These are phyloP conservation scores for Aphidius gifuensis DNA, from an alignment of 1,140 invertebrate genomes.

Conservation along the genomic window DNA sequence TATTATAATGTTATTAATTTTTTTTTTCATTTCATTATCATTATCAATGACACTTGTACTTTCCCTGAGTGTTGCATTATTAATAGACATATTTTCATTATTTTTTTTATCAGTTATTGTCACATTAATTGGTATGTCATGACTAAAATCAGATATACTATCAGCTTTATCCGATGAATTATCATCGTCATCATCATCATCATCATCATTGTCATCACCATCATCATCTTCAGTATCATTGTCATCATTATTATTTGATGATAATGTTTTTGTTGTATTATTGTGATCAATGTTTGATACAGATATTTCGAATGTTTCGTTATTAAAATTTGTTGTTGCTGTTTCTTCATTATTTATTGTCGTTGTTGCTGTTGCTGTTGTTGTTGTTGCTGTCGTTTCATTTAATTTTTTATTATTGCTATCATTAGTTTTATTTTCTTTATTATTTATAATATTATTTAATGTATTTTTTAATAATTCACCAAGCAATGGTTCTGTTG, in stretches of 20 bases:
- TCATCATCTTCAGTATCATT: no score
- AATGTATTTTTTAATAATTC: conserved; percentile 52
- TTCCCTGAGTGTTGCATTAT: conserved; percentile 38
- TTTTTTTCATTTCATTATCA: conserved; percentile 28
- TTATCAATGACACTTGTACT: conserved; percentile 20
- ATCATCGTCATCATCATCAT: conserved; percentile 27
- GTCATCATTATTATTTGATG: conserved; percentile 22
- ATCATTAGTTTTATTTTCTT: conserved; percentile 25
- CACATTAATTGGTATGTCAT: conserved; percentile 46
- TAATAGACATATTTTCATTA: conserved; percentile 25
- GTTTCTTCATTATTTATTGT: conserved; percentile 17
- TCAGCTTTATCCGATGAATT: conserved; percentile 40
- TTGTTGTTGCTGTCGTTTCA: conserved; percentile 39
- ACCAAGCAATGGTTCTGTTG: conserved; percentile 48
- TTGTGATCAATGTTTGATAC: conserved; percentile 43
- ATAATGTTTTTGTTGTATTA: conserved; percentile 31
- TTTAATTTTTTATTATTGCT: not conserved
- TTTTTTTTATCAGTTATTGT: conserved; percentile 49
- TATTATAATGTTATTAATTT: conserved; percentile 29
- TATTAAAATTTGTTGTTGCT: conserved; percentile 39
- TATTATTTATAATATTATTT: conserved; percentile 47
- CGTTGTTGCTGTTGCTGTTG: conserved; percentile 36
- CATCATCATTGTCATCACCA: no score
- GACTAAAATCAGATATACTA: conserved; percentile 35
- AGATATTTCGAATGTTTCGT: conserved; percentile 48